These are phyloP conservation scores for Malurus splendens DNA, from an alignment of 2,797 vertebrate species.

Conservation along the genomic window DNA sequence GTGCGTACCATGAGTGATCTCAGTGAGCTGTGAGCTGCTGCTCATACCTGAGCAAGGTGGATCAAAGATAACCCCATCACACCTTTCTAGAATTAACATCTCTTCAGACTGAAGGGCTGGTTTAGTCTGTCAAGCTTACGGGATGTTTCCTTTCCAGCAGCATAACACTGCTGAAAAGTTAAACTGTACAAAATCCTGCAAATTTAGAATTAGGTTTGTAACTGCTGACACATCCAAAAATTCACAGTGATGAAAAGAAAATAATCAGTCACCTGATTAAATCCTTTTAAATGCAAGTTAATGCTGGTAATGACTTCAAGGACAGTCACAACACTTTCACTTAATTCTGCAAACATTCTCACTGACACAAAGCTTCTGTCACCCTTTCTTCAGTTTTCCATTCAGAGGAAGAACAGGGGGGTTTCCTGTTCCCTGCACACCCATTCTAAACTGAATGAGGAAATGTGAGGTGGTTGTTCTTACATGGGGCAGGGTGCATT, in stretches of 20 bases:
- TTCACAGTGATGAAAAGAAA: not conserved
- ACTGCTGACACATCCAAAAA: not conserved
- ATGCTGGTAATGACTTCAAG: not conserved
- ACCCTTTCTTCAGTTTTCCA: not conserved
- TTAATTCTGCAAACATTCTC: not conserved
- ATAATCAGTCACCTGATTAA: not conserved
- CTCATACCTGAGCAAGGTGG: not conserved
- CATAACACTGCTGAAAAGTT: not conserved
- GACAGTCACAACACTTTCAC: not conserved
- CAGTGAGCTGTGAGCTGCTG: not conserved
- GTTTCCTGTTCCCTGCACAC: not conserved
- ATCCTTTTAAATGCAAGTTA: not conserved
- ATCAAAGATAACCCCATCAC: not conserved
- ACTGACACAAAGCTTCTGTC: not conserved
- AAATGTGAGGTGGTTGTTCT: not conserved
- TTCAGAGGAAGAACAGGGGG: not conserved
- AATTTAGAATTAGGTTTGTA: not conserved
- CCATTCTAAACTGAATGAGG: not conserved
- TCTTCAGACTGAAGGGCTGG: not conserved
- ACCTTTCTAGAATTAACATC: not conserved
- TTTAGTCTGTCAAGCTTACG: not conserved
- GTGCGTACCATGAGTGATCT: not conserved
- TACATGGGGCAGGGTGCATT: rapidly evolving
- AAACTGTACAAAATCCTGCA: not conserved
- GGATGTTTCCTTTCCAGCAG: not conserved